Evolutionary conservation across 2,888 invertebrate genomes (phyloP).

Genomic region (Homarus gammarus): DNA sequence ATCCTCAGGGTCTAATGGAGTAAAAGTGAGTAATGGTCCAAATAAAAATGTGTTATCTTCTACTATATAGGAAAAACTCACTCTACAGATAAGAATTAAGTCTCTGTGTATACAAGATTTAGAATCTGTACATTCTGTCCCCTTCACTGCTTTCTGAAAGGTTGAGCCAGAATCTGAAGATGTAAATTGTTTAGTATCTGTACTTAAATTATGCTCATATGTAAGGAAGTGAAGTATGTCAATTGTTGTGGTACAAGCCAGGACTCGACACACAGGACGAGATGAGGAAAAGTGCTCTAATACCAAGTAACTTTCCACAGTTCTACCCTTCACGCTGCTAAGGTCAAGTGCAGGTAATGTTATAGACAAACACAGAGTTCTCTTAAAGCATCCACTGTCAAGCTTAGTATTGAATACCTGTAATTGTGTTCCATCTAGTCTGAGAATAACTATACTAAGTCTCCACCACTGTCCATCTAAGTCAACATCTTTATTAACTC

Average conservation of each 20-base stretch:
- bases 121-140: not conserved
- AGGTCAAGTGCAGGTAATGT: not conserved
- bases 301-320: conserved; percentile 1
- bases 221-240: conserved; percentile 32
- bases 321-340: not conserved
- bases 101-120: not conserved
- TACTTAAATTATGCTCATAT: not conserved
- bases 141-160: not conserved
- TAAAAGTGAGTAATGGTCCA: not conserved
- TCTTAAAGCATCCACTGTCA: not conserved
- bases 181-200: not conserved
- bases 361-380: not conserved
- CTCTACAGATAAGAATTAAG: not conserved
- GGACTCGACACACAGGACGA: conserved; percentile 20
- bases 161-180: not conserved
- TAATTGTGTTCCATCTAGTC: not conserved
- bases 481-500: not conserved
- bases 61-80: not conserved
- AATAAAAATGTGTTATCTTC: not conserved
- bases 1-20: not conserved
- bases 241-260: conserved; percentile 13
- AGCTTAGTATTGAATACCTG: conserved; percentile 34
- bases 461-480: conserved; percentile 40
- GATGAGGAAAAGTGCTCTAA: conserved; percentile 21
- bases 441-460: not conserved